A percentile compares a stretch with the other conserved stretches of the same genome.
Evolutionary conservation across 2,888 invertebrate genomes (phyloP).

Genomic region (Pandemis cinnamomeana): DNA sequence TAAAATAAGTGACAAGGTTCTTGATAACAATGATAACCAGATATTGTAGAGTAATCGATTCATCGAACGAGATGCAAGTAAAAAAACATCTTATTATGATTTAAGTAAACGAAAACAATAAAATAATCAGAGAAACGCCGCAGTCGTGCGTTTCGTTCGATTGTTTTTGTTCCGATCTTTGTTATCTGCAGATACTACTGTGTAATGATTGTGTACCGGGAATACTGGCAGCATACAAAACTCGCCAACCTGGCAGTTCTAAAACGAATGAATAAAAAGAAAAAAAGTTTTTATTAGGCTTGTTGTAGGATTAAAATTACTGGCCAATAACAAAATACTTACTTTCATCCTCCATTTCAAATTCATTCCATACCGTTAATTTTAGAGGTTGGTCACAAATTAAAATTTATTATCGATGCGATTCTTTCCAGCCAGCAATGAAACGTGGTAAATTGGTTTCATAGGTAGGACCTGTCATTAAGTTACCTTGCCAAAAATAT

Average conservation of each 20-base stretch:
- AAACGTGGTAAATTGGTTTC: neutral
- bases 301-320: neutral
- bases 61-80: neutral
- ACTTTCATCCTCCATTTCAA: too few species aligned
- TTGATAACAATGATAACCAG: too few species aligned
- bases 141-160: slow-evolving; percentile 66
- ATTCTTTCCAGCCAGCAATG: neutral
- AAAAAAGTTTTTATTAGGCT: neutral
- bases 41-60: too few species aligned
- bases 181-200: slow-evolving; percentile 68
- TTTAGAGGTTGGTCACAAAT: too few species aligned
- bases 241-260: neutral
- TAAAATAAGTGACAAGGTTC: too few species aligned
- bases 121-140: slow-evolving; percentile 60
- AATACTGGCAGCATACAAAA: slow-evolving; percentile 53
- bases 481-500: too few species aligned
- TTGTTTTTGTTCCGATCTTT: slow-evolving; percentile 71
- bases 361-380: too few species aligned
- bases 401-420: too few species aligned
- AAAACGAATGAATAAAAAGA: neutral
- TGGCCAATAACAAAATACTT: neutral
- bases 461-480: too few species aligned
- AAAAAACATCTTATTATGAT: neutral
- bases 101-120: slow-evolving; percentile 57
- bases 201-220: slow-evolving; percentile 65